phyloP scores from a whole-genome alignment of 2,797 vertebrate genomes.

The Tadarida brasiliensis region DNA sequence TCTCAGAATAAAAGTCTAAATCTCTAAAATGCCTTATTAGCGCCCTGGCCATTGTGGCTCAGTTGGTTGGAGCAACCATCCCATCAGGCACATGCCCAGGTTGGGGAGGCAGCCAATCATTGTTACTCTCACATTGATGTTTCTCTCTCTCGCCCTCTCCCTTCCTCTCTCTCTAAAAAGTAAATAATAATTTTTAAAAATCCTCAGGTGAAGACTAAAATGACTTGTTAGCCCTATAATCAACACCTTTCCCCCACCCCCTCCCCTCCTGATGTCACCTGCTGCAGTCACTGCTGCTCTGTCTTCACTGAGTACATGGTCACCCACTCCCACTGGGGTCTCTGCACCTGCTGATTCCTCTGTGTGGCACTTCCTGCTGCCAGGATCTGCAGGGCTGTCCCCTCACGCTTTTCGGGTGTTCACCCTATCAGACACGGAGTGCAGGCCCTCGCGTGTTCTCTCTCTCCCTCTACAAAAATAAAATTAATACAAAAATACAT shows the following conservation, averaged over 20 bases:
- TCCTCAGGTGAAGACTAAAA: background rate
- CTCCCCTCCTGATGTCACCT: background rate
- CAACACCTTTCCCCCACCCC: background rate
- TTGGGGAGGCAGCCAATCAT: background rate
- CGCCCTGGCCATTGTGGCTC: background rate
- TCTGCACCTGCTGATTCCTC: background rate
- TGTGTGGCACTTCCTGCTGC: background rate
- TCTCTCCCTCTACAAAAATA: no score
- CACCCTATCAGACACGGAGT: background rate
- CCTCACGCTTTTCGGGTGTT: background rate
- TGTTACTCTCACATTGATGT: no score
- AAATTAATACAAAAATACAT: background rate
- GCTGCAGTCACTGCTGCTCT: background rate
- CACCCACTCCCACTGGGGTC: background rate
- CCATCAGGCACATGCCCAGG: background rate
- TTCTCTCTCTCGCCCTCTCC: background rate
- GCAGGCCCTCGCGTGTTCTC: background rate
- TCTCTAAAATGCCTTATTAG: background rate
- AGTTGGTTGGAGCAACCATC: background rate
- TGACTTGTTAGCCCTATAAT: background rate
- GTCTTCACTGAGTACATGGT: background rate
- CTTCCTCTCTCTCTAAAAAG: background rate
- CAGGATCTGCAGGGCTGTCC: background rate
- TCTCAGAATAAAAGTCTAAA: background rate
- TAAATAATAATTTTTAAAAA: no score